Evolutionary conservation across 2,888 invertebrate genomes (phyloP).

Genomic region (Oligia fasciuncula): DNA sequence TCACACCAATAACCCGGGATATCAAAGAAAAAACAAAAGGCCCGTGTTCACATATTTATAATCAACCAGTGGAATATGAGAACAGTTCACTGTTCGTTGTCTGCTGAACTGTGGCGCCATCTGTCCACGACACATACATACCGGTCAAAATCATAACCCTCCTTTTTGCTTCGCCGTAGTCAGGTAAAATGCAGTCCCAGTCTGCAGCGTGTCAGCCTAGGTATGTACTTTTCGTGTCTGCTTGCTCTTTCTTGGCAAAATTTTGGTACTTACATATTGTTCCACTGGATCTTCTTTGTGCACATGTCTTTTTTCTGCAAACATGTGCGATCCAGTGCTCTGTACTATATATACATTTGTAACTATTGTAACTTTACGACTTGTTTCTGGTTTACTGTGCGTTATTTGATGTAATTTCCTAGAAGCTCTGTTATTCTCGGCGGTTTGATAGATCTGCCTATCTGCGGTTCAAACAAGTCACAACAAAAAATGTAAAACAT

Average conservation of each 20-base stretch:
- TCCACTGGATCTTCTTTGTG: neutral
- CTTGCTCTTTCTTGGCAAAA: neutral
- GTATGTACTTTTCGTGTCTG: neutral
- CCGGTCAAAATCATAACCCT: no score
- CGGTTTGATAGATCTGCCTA: constrained; percentile 17
- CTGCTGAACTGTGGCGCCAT: no score
- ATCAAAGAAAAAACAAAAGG: neutral
- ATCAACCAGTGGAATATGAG: neutral
- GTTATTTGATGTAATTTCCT: constrained; percentile 5
- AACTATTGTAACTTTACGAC: neutral
- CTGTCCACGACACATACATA: no score
- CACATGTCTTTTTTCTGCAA: neutral
- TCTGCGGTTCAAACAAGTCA: constrained; percentile 17
- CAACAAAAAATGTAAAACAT: constrained; percentile 1
- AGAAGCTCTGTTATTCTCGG: constrained; percentile 20
- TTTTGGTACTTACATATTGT: neutral
- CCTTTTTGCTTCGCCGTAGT: no score
- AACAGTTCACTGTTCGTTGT: neutral
- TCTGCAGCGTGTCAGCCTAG: neutral
- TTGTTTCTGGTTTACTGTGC: neutral
- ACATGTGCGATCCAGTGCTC: neutral
- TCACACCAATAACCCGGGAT: neutral
- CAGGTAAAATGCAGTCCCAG: neutral
- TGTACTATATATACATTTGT: neutral
- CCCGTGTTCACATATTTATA: neutral